phyloP scores from a whole-genome alignment of 2,888 invertebrate genomes.

The Trichacis sp. region DNA sequence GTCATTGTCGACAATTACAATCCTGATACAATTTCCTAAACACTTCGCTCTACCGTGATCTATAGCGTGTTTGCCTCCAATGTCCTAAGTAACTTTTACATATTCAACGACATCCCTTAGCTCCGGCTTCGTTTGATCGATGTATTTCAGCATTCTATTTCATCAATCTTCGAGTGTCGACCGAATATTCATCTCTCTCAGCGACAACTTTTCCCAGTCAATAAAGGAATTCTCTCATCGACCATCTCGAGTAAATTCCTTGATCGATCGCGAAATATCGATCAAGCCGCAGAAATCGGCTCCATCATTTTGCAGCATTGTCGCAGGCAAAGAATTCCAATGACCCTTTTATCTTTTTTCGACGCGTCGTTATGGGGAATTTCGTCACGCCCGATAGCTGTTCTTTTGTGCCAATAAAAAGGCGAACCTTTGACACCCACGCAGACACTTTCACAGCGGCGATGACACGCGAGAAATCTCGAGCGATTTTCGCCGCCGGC shows the following conservation, averaged over 20 bases:
- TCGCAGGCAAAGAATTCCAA: neutral
- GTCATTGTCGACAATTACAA: too few species aligned
- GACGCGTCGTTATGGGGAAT: constrained; percentile 13
- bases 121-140: neutral
- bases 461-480: constrained; percentile 2
- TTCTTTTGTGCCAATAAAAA: constrained; percentile 12
- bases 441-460: neutral
- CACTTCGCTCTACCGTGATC: neutral
- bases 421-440: constrained; percentile 8
- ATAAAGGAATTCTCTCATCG: neutral
- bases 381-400: constrained; percentile 13
- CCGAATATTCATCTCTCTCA: neutral
- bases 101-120: neutral
- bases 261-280: neutral
- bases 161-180: neutral
- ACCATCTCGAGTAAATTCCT: neutral
- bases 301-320: neutral
- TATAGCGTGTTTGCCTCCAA: neutral
- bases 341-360: neutral
- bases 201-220: neutral
- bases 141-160: neutral
- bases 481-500: neutral
- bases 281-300: neutral
- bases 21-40: neutral
- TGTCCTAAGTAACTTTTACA: neutral